Evolutionary conservation across 2,888 invertebrate species (phyloP).

Genomic region (Acronicta psi): DNA sequence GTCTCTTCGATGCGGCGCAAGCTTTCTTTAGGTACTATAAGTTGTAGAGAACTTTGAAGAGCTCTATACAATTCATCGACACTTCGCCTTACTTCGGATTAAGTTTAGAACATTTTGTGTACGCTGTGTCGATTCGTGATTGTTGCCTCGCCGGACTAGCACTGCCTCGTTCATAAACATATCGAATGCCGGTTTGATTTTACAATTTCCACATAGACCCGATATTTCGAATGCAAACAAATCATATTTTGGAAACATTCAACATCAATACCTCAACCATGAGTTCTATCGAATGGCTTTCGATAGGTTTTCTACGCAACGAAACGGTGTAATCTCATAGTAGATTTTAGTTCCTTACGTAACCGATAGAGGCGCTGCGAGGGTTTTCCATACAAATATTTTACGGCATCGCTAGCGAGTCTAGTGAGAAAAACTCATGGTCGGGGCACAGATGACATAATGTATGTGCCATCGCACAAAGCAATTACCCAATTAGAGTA

Average conservation of each 20-base stretch:
- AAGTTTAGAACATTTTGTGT: conserved; percentile 73
- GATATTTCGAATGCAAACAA: neutral
- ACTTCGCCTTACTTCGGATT: conserved; percentile 69
- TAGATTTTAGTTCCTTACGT: too few relatives aligned
- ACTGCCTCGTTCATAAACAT: conserved; percentile 52
- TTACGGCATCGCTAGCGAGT: too few relatives aligned
- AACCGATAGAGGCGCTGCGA: too few relatives aligned
- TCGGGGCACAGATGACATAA: too few relatives aligned
- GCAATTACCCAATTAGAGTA: conserved; percentile 2
- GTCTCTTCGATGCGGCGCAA: conserved; percentile 63
- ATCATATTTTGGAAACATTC: neutral
- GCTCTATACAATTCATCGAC: conserved; percentile 71
- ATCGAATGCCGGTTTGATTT: conserved; percentile 17
- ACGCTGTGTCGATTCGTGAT: conserved; percentile 64
- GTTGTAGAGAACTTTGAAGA: conserved; percentile 70
- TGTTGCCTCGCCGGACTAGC: conserved; percentile 53
- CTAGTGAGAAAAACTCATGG: too few relatives aligned
- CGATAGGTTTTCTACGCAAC: too few relatives aligned
- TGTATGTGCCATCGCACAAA: neutral
- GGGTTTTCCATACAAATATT: too few relatives aligned
- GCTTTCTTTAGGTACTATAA: conserved; percentile 68
- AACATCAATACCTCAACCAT: too few relatives aligned
- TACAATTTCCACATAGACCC: conserved; percentile 21
- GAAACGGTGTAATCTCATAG: too few relatives aligned
- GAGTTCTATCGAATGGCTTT: too few relatives aligned